These are phyloP conservation scores for Biston stratarius DNA, from an alignment of 2,888 invertebrate species.

Conservation along the genomic window DNA sequence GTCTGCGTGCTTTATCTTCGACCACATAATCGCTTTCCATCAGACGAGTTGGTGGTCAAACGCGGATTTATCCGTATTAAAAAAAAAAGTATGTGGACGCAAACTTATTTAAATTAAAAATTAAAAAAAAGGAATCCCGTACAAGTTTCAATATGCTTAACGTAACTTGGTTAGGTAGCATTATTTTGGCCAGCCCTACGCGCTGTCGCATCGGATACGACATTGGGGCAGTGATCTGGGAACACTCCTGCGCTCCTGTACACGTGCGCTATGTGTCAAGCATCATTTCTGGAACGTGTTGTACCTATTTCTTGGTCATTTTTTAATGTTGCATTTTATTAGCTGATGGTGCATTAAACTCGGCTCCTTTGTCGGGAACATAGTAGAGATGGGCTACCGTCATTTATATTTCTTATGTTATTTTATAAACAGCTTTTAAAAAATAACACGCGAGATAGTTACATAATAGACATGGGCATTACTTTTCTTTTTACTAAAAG, in stretches of 20 bases:
- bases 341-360: conserved; percentile 22
- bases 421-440: background rate
- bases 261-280: conserved; percentile 48
- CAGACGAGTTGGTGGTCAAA: no score
- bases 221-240: conserved; percentile 64
- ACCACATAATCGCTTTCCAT: no score
- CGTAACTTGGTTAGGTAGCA: background rate
- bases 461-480: background rate
- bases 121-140: no score
- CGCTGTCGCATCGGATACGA: conserved; percentile 58
- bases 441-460: background rate
- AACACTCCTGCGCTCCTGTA: conserved; percentile 62
- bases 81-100: no score
- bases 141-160: no score
- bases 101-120: no score
- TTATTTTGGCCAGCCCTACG: conserved; percentile 33
- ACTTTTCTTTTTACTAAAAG: background rate
- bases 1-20: no score
- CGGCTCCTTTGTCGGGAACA: conserved; percentile 6
- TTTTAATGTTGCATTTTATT: conserved; percentile 22
- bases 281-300: conserved; percentile 1
- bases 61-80: no score
- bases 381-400: background rate
- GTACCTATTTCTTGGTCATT: conserved; percentile 15
- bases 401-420: background rate